Evolutionary conservation across 2,113 vertebrate genomes (phyloP).

Genomic region (Sturnira hondurensis): DNA sequence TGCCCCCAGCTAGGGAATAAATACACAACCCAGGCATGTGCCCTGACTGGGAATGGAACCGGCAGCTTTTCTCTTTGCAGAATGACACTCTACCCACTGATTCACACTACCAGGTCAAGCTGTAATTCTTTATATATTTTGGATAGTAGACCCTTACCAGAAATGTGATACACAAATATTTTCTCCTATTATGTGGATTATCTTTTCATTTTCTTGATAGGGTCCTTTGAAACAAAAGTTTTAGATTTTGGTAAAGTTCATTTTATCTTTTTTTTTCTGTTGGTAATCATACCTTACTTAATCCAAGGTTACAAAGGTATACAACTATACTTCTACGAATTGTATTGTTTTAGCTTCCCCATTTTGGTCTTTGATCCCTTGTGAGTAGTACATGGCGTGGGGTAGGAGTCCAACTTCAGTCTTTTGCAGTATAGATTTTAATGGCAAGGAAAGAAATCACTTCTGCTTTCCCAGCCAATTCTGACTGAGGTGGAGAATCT

Average conservation of each 20-base stretch:
- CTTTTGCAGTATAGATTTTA: not conserved
- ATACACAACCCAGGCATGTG: no score
- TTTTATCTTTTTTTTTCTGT: not conserved
- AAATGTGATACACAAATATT: not conserved
- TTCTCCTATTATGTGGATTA: not conserved
- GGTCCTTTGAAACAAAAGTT: not conserved
- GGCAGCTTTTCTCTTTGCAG: no score
- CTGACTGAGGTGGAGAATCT: not conserved
- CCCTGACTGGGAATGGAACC: no score
- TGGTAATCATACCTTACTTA: not conserved
- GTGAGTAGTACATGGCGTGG: not conserved
- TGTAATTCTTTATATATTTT: slow-evolving; percentile 13
- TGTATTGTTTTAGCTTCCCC: not conserved
- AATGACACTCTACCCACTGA: no score
- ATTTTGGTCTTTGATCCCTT: not conserved
- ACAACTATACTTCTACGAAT: not conserved
- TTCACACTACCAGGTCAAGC: not conserved
- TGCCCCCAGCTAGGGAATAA: no score
- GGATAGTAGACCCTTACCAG: not conserved
- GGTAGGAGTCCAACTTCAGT: not conserved
- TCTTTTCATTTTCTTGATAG: not conserved
- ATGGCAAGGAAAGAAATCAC: not conserved
- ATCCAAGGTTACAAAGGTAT: not conserved
- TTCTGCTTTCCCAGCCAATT: not conserved
- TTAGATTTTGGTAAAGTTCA: not conserved